These are phyloP conservation scores for Theonella swinhoei DNA, from an alignment of 37 sponge, comb jelly and placozoan genomes.

Conservation along the genomic window DNA sequence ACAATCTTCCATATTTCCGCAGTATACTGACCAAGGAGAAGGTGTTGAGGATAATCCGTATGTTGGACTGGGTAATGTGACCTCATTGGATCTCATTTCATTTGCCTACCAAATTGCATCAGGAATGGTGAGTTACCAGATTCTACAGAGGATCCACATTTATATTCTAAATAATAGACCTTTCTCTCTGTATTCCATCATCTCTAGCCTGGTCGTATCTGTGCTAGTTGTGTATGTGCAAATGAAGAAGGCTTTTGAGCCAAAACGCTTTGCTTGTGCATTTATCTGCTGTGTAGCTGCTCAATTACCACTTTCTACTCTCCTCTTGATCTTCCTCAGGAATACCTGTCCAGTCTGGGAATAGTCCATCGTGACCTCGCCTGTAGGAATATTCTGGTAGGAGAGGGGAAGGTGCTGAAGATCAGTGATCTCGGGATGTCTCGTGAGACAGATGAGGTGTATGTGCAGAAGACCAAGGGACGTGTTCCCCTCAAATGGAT, in stretches of 20 bases:
- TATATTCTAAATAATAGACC: background rate
- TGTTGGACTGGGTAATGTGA: slow-evolving; percentile 49
- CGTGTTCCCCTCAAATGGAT: slow-evolving; percentile 80
- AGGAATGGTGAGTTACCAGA: slow-evolving; percentile 88
- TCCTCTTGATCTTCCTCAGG: slow-evolving; percentile 25
- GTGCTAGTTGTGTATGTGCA: background rate
- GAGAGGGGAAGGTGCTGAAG: slow-evolving; percentile 67
- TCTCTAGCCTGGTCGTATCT: background rate
- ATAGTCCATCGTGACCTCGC: slow-evolving; percentile 82
- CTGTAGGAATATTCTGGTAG: slow-evolving; percentile 77
- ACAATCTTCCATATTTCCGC: background rate
- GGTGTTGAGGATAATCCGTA: slow-evolving; percentile 18
- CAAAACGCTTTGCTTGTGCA: too few relatives aligned
- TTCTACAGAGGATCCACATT: background rate
- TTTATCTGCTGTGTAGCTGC: too few relatives aligned
- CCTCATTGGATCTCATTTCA: slow-evolving; percentile 56
- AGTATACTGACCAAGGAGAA: background rate
- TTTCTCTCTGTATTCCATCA: background rate
- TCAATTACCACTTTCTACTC: background rate
- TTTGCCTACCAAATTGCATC: slow-evolving; percentile 86
- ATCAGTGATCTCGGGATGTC: slow-evolving; percentile 89
- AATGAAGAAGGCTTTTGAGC: too few relatives aligned
- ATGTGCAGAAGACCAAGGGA: slow-evolving; percentile 76
- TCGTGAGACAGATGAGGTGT: slow-evolving; percentile 62
- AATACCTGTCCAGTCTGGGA: slow-evolving; percentile 69